A percentile compares a stretch with the other conserved stretches of the same genome.
Conservation (phyloP, 2,888 invertebrate genomes). For the Dolichopus griseipennis region DNA sequence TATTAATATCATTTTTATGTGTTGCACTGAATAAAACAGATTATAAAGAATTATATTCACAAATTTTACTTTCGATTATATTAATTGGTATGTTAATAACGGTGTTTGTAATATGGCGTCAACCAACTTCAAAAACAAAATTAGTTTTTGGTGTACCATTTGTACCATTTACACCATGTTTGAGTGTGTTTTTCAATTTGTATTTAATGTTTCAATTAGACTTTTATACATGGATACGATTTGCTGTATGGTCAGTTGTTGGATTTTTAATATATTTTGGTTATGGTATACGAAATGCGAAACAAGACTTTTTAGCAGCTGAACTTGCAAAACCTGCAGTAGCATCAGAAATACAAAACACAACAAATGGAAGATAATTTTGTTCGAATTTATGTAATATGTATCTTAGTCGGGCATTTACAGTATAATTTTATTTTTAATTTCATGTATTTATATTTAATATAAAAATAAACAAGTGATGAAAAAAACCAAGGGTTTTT, state of each 20-base stretch:
- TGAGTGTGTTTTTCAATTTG: constrained; percentile 78
- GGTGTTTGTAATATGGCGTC: constrained; percentile 55
- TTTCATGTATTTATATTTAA: too few relatives aligned
- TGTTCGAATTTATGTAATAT: too few relatives aligned
- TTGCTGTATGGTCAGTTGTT: constrained; percentile 71
- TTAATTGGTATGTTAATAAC: constrained; percentile 48
- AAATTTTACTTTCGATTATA: constrained; percentile 42
- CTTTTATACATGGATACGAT: constrained; percentile 77
- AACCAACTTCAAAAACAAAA: constrained; percentile 54
- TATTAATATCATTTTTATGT: constrained; percentile 39
- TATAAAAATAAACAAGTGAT: too few relatives aligned
- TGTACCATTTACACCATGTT: constrained; percentile 73
- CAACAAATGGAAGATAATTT: too few relatives aligned
- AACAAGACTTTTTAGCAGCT: constrained; percentile 43
- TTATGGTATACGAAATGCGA: constrained; percentile 74
- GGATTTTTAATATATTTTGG: constrained; percentile 80
- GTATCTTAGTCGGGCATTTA: too few relatives aligned
- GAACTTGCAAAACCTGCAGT: not conserved
- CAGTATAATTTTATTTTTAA: too few relatives aligned
- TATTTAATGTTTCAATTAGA: constrained; percentile 88
- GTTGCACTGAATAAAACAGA: constrained; percentile 28
- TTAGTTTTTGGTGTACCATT: constrained; percentile 74
- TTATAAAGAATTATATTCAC: constrained; percentile 29
- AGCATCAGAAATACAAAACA: too few relatives aligned
- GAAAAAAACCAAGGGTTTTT: too few relatives aligned